phyloP scores from a whole-genome alignment of 2,888 invertebrate genomes.

The Camptogramma bilineatum region DNA sequence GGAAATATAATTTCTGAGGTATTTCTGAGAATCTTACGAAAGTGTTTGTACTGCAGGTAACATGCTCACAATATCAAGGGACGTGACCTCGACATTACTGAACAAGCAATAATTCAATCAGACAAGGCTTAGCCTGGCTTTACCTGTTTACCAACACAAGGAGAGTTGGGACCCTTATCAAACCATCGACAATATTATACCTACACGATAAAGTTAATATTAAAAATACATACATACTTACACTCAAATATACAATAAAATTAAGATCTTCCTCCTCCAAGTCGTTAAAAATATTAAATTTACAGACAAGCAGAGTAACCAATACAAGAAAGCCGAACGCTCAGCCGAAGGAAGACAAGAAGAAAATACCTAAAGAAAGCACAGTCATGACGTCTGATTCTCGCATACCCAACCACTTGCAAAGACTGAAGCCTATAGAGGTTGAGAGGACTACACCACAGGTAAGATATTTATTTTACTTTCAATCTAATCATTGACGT shows the following conservation, averaged over 20 bases:
- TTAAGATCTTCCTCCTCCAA: too few relatives aligned
- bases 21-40: constrained; percentile 36
- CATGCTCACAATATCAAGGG: constrained; percentile 57
- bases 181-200: constrained; percentile 53
- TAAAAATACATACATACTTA: too few relatives aligned
- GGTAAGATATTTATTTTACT: constrained; percentile 51
- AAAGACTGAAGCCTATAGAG: constrained; percentile 87
- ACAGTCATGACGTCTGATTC: constrained; percentile 48
- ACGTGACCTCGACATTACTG: constrained; percentile 73
- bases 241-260: too few relatives aligned
- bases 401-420: constrained; percentile 89
- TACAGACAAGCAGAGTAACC: constrained; percentile 58
- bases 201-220: constrained; percentile 19
- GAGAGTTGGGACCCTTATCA: constrained; percentile 55
- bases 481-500: background rate
- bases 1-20: too few relatives aligned
- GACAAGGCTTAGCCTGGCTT: constrained; percentile 69
- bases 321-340: constrained; percentile 39
- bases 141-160: constrained; percentile 75
- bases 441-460: constrained; percentile 72
- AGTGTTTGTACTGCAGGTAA: constrained; percentile 38
- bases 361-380: constrained; percentile 33
- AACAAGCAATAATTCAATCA: constrained; percentile 82
- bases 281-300: too few relatives aligned
- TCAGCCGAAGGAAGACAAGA: constrained; percentile 34